Conservation (phyloP, 1,140 invertebrate genomes). For the Pseudachorutes palmiensis region DNA sequence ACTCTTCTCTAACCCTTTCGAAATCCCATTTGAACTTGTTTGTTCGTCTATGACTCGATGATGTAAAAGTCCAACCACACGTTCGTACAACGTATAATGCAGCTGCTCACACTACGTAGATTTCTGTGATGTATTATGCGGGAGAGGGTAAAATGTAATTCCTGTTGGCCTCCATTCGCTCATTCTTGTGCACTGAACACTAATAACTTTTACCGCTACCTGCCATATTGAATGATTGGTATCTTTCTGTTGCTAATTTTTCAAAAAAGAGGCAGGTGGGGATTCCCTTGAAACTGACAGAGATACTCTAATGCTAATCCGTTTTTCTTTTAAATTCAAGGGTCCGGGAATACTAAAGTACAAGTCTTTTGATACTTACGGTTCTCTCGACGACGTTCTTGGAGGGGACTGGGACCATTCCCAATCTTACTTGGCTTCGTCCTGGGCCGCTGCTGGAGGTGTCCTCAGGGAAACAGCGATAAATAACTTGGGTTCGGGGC, state of each 20-base stretch:
- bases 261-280: conserved; percentile 1
- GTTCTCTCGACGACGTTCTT: conserved; percentile 44
- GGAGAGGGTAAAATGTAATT: too few relatives aligned
- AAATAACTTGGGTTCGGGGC: conserved; percentile 41
- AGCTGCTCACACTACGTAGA: too few relatives aligned
- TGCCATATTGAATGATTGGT: too few relatives aligned
- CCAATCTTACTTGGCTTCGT: conserved; percentile 42
- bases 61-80: too few relatives aligned
- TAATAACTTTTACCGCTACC: too few relatives aligned
- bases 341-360: conserved; percentile 40
- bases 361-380: conserved; percentile 47
- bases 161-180: too few relatives aligned
- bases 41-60: too few relatives aligned
- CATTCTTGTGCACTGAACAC: too few relatives aligned
- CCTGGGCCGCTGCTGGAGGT: conserved; percentile 41
- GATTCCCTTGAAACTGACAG: neutral
- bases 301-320: neutral
- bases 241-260: neutral
- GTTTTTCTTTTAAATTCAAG: conserved; percentile 21
- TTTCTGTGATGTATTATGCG: too few relatives aligned
- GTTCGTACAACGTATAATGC: too few relatives aligned
- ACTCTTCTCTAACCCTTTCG: too few relatives aligned
- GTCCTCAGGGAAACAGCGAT: conserved; percentile 46
- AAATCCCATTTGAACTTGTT: too few relatives aligned
- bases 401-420: conserved; percentile 43